Base-by-base conservation (phyloP, 2,113 vertebrate genomes). In the Desmodus rotundus region DNA sequence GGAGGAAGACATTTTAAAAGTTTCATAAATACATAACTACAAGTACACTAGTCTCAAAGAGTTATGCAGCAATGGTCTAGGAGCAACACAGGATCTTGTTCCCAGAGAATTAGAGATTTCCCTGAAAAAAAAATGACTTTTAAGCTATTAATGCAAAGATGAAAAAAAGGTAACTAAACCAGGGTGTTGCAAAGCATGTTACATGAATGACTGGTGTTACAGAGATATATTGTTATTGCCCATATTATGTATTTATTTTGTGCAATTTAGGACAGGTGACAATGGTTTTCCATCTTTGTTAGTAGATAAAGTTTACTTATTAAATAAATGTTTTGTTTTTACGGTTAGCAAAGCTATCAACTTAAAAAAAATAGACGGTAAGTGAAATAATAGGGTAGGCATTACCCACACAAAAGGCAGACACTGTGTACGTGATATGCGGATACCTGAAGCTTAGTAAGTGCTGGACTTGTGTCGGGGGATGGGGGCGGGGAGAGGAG, bases 301-400 rank as follows among this genome's bases (percentile, higher is more conserved):
- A 72, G 26, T 6, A n/a, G 54, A 56, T 7, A 58, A 78, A 73
- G 5, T 81, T 96, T 81, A 38, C 56, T 50, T 93, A 13, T 76
- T 82, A 81, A 87, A 81, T 72, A 65, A 92, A 92, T n/a, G n/a
- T n/a, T n/a, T n/a, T n/a, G 17, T 50, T 74, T 50, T 80, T 91
- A 87, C 47, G 24, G 65, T 84, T 61, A 90, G 78, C 58, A 50
- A 80, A 96, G 33, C 26, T 83, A 52, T 76, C 41, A 31, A 17
- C 24, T 81, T 81, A 52, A 91, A 74, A 63, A 91, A 81, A 56
- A 45, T 73, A 81, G 33, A 38, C 73, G 26, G 12, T 80, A 54
- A 52, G 19, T 61, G 58, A 87, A 87, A 65, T 61, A 61, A 9
- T 36, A 83, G 15, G 17, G 16, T 67, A 45, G 50, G 20, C 31